Conservation (phyloP, 2,797 vertebrate genomes). For the Pseudocheirus occidentalis region DNA sequence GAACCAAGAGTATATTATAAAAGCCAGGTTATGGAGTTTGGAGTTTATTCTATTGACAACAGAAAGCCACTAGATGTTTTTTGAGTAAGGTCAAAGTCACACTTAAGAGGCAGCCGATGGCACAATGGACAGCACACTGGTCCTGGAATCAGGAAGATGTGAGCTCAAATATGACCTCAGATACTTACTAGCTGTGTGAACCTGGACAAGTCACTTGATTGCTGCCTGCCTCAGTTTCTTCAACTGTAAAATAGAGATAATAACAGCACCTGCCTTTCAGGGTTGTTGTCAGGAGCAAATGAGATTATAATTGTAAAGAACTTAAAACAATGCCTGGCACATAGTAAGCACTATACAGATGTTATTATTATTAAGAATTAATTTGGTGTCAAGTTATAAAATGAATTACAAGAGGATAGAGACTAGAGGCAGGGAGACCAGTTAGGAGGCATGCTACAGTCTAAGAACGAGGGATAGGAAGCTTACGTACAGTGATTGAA, state of each 20-base stretch:
- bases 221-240: not conserved
- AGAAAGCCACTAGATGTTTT: not conserved
- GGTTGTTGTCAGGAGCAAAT: not conserved
- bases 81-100: not conserved
- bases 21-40: not conserved
- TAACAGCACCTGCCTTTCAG: not conserved
- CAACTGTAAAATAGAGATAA: not conserved
- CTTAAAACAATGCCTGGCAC: not conserved
- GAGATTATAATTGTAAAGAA: not conserved
- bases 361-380: not conserved
- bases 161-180: not conserved
- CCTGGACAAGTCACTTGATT: not conserved
- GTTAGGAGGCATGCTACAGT: constrained; percentile 15
- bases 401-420: constrained; percentile 29
- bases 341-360: not conserved
- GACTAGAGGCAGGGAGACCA: constrained; percentile 19
- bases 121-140: not conserved
- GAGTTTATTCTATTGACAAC: constrained; percentile 5
- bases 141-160: not conserved
- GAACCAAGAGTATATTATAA: not conserved
- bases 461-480: constrained; percentile 23
- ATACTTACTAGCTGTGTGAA: not conserved
- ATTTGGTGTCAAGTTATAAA: not conserved
- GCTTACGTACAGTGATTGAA: not conserved
- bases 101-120: not conserved